A percentile compares a stretch with the other conserved stretches of the same genome.
These are phyloP conservation scores for Plebejus argus DNA, from an alignment of 2,888 invertebrate genomes.

Conservation along the genomic window DNA sequence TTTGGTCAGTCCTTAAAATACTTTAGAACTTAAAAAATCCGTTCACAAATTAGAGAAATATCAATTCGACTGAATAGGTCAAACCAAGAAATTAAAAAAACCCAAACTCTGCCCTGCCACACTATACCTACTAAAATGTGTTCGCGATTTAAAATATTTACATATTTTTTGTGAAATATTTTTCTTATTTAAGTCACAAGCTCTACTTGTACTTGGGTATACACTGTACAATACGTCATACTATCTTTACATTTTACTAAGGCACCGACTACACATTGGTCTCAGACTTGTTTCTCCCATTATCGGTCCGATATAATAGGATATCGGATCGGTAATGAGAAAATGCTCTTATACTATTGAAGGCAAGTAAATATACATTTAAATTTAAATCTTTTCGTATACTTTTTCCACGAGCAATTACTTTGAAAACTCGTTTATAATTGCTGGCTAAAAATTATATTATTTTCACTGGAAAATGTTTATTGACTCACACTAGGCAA, in stretches of 20 bases:
- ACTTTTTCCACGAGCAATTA: too few species aligned
- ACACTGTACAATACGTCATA: background rate
- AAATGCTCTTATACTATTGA: background rate
- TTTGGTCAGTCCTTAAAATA: background rate
- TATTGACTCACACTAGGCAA: too few species aligned
- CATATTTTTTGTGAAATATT: background rate
- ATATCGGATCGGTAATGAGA: background rate
- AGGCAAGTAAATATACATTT: background rate
- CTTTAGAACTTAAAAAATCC: background rate
- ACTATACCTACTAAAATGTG: too few species aligned
- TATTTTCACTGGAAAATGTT: too few species aligned
- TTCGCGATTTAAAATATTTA: too few species aligned
- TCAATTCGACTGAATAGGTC: background rate
- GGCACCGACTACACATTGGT: background rate
- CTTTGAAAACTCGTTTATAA: too few species aligned
- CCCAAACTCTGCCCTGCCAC: too few species aligned
- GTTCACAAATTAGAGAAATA: background rate
- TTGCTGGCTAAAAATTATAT: too few species aligned
- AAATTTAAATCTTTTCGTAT: too few species aligned
- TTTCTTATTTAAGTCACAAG: background rate
- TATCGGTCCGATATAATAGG: background rate
- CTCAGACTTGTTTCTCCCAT: background rate
- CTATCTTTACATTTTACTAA: background rate
- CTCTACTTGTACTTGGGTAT: constrained; percentile 5
- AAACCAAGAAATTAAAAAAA: too few species aligned